These are phyloP conservation scores for Maconellicoccus hirsutus DNA, from an alignment of 1,140 invertebrate genomes.

Conservation along the genomic window DNA sequence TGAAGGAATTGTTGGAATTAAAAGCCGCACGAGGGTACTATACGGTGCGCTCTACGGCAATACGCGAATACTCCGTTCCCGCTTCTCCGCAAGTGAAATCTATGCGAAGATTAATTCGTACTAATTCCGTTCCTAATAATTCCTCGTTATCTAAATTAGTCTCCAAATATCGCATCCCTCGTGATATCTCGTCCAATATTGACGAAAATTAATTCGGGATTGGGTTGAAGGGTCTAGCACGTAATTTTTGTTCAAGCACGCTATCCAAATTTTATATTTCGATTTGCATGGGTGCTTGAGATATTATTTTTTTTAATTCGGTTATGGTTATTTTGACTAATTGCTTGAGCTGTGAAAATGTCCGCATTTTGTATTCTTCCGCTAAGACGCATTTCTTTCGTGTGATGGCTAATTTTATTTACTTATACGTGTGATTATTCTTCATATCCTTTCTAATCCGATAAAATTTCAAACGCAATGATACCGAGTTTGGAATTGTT, in stretches of 20 bases:
- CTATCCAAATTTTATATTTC: not conserved
- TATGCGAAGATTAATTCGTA: constrained; percentile 17
- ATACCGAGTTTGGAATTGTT: not conserved
- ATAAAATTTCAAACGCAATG: constrained; percentile 6
- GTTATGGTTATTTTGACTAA: too few species aligned
- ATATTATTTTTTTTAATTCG: too few species aligned
- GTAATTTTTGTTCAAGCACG: not conserved
- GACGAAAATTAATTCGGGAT: not conserved
- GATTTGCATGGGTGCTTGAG: not conserved
- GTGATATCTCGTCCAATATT: not conserved
- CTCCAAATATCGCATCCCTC: not conserved
- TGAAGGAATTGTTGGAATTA: constrained; percentile 20
- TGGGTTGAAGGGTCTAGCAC: not conserved
- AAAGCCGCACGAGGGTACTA: constrained; percentile 14
- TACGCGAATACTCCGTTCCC: constrained; percentile 16
- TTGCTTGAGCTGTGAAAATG: too few species aligned
- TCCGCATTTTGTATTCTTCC: too few species aligned
- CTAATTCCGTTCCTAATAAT: constrained; percentile 21
- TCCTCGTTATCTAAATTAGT: not conserved
- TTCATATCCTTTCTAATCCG: not conserved
- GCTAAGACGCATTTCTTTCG: not conserved
- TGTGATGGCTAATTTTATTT: not conserved
- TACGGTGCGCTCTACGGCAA: not conserved
- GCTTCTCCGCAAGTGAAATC: constrained; percentile 20
- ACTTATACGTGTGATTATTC: not conserved